A percentile compares a stretch with the other conserved stretches of the same genome.
phyloP scores from a whole-genome alignment of 2,797 vertebrate genomes.

The Clarias pachynema region DNA sequence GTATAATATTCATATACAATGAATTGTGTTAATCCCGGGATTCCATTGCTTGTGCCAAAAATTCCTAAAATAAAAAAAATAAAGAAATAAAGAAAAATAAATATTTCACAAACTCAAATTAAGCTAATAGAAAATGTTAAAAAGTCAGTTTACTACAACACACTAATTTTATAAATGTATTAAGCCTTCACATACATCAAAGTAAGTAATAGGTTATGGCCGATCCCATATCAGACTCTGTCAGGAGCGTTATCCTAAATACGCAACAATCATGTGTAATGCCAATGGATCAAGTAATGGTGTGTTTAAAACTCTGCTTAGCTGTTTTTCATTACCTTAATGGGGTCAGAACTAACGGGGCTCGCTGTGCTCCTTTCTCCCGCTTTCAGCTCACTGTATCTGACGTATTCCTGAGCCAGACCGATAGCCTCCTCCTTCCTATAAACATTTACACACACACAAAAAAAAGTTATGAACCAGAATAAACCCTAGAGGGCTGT shows the following conservation, averaged over 20 bases:
- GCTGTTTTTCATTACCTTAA: slow-evolving; percentile 74
- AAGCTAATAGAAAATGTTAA: neutral
- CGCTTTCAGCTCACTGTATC: slow-evolving; percentile 62
- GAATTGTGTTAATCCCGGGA: neutral
- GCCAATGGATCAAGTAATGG: neutral
- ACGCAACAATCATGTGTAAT: neutral
- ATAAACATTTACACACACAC: neutral
- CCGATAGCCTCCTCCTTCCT: slow-evolving; percentile 82
- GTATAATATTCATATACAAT: neutral
- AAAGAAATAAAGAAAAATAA: neutral
- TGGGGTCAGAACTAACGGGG: slow-evolving; percentile 61
- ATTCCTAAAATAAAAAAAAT: slow-evolving; percentile 5
- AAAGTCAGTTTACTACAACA: neutral
- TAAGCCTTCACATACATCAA: neutral
- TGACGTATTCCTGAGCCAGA: slow-evolving; percentile 79
- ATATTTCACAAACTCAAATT: neutral
- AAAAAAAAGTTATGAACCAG: neutral
- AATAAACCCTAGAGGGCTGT: neutral
- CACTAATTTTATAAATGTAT: neutral
- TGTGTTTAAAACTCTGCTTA: neutral
- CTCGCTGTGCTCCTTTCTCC: slow-evolving; percentile 62
- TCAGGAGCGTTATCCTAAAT: neutral
- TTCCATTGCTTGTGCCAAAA: slow-evolving; percentile 21
- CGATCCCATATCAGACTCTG: neutral
- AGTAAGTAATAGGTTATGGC: neutral